Base-by-base conservation (phyloP, 2,113 vertebrate genomes). In the Psettodes erumei region DNA sequence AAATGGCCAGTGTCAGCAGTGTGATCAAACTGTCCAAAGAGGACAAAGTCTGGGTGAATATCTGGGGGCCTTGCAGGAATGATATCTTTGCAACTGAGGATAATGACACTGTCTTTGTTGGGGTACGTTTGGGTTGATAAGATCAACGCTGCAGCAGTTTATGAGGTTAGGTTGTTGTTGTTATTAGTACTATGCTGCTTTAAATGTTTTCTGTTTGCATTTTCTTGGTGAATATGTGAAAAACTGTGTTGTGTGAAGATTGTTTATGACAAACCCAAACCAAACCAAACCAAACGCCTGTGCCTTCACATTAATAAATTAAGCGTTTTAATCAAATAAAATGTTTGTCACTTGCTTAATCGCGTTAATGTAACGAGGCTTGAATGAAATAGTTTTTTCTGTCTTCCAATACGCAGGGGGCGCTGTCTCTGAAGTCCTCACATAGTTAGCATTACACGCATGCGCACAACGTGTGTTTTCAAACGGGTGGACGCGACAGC, bases 41-140 rank as follows among this genome's bases (percentile, higher is more conserved):
- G 2, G 82, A 87, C 2, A 1, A 55, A 9, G 77, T 88, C 6
- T 76, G 45, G 59, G 79, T 89, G 23, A 23, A 87, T 18, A 1
- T 76, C 7, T 84, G 38, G 40, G 86, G 85, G 16, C 37, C 32
- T 10, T 59, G 40, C 25, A 81, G 50, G 25, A 84, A 88, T 13
- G 78, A 86, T n/a, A 83, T 88, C 33, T 71, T 88, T 68, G 82
- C 79, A 47, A 68, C 38, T 37, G 40, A 35, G 10, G 88, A 88
- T 38, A 88, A 90, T 54, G 75, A 90, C 47, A 87, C 80, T 21
- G 77, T 88, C 7, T 90, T 85, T 64, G 10, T 19, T 48, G 81
- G 86, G 2, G 9, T 86, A 45, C 47, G 61, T 68, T 76, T 89
- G 60, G 70, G 40, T 32, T 65, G 8, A 54, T 25, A 21, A 11